A percentile compares a stretch with the other conserved stretches of the same genome.
Conservation (phyloP, 2,888 invertebrate species). For the Hypomecis punctinalis region DNA sequence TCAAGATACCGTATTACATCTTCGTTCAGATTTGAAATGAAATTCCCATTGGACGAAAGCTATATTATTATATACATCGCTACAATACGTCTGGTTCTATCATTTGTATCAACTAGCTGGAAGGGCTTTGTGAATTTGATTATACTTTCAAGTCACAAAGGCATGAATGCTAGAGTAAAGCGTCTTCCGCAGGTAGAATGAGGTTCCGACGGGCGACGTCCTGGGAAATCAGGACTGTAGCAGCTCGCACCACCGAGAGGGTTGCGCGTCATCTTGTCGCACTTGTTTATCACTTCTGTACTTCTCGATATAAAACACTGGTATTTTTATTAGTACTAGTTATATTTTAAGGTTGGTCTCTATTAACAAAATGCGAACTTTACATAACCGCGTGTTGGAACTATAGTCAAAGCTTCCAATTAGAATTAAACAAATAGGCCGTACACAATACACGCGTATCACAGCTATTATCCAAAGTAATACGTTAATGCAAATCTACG, state of each 20-base stretch:
- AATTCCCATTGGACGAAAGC: conserved; percentile 8
- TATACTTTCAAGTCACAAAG: conserved; percentile 22
- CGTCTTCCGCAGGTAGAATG: conserved; percentile 55
- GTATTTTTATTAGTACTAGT: background rate
- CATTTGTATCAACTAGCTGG: conserved; percentile 12
- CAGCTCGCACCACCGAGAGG: conserved; percentile 43
- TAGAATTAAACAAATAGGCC: conserved; percentile 13
- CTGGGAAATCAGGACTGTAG: conserved; percentile 77
- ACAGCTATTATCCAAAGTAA: conserved; percentile 29
- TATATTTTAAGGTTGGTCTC: too few relatives aligned
- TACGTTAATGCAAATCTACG: conserved; percentile 42
- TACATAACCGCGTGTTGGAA: background rate
- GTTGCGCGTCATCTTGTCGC: conserved; percentile 33
- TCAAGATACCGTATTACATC: background rate
- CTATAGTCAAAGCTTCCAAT: background rate
- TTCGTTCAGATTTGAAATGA: conserved; percentile 1
- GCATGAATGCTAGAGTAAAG: conserved; percentile 14
- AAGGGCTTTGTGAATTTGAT: conserved; percentile 17
- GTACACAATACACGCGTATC: conserved; percentile 7
- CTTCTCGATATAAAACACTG: conserved; percentile 9
- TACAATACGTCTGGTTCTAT: conserved; percentile 11
- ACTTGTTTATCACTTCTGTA: conserved; percentile 32
- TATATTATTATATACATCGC: background rate
- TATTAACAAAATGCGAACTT: background rate
- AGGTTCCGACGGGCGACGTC: conserved; percentile 62